Evolutionary conservation across 2,888 invertebrate species (phyloP).

Genomic region (Mechanitis messenoides): DNA sequence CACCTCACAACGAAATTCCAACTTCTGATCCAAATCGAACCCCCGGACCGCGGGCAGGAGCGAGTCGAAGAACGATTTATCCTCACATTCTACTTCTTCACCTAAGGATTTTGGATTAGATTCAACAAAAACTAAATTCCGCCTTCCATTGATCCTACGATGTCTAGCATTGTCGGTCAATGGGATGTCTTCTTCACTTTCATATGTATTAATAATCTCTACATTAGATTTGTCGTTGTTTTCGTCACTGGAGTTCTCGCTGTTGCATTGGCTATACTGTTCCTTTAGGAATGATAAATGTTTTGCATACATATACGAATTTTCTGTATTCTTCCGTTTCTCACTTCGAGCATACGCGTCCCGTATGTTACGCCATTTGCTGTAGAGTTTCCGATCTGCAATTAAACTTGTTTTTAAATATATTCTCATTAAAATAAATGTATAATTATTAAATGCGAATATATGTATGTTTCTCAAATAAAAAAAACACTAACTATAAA

Average conservation of each 20-base stretch:
- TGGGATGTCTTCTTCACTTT: slow-evolving; percentile 35
- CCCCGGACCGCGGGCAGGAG: slow-evolving; percentile 56
- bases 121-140: too few species aligned
- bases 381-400: slow-evolving; percentile 56
- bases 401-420: slow-evolving; percentile 6
- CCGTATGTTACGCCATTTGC: slow-evolving; percentile 67
- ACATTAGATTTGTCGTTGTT: slow-evolving; percentile 18
- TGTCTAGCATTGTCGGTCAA: slow-evolving; percentile 43
- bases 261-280: slow-evolving; percentile 39
- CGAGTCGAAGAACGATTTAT: slow-evolving; percentile 60
- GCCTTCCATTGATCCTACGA: slow-evolving; percentile 29
- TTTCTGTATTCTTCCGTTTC: slow-evolving; percentile 40
- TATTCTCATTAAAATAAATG: background rate
- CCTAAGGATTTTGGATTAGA: too few species aligned
- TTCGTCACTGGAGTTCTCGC: slow-evolving; percentile 23
- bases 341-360: slow-evolving; percentile 59
- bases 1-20: slow-evolving; percentile 57
- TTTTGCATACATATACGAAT: slow-evolving; percentile 53
- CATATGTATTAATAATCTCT: slow-evolving; percentile 9
- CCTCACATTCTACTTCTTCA: slow-evolving; percentile 46
- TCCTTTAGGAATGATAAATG: slow-evolving; percentile 52
- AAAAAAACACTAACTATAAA: slow-evolving; percentile 7
- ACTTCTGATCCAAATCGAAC: slow-evolving; percentile 57
- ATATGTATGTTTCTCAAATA: too few species aligned
- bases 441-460: too few species aligned